These are phyloP conservation scores for Notodonta dromedarius DNA, from an alignment of 2,888 invertebrate species.

Conservation along the genomic window DNA sequence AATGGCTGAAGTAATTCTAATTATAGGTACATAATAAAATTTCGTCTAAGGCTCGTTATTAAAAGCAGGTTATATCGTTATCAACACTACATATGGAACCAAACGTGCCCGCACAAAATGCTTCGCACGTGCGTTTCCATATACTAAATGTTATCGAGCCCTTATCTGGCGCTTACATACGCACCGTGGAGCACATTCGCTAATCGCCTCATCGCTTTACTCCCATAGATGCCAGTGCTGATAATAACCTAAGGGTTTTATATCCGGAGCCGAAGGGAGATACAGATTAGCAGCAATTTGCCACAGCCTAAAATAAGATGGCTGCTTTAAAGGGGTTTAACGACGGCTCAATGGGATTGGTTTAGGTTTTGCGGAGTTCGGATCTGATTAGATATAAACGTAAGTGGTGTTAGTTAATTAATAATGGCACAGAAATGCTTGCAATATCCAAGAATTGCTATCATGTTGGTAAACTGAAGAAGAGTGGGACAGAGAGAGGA, in stretches of 20 bases:
- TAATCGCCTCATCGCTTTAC: conserved; percentile 72
- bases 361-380: conserved; percentile 23
- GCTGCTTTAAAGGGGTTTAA: conserved; percentile 43
- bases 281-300: conserved; percentile 74
- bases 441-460: too few species aligned
- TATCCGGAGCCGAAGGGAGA: conserved; percentile 65
- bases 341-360: conserved; percentile 33
- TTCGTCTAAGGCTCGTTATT: too few species aligned
- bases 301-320: conserved; percentile 66
- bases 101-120: background rate
- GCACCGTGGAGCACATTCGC: conserved; percentile 66
- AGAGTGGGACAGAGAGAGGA: too few species aligned
- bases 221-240: conserved; percentile 65
- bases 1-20: too few species aligned
- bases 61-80: background rate
- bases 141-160: conserved; percentile 53
- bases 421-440: background rate
- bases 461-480: too few species aligned
- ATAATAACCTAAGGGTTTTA: conserved; percentile 69
- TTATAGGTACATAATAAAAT: too few species aligned
- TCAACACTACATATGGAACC: background rate
- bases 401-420: background rate
- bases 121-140: conserved; percentile 24
- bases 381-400: background rate
- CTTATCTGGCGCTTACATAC: conserved; percentile 66